Evolutionary conservation across 1,140 invertebrate genomes (phyloP), one percentile per base, ranked within the genome.

Genomic region (Kradibia gibbosae): DNA sequence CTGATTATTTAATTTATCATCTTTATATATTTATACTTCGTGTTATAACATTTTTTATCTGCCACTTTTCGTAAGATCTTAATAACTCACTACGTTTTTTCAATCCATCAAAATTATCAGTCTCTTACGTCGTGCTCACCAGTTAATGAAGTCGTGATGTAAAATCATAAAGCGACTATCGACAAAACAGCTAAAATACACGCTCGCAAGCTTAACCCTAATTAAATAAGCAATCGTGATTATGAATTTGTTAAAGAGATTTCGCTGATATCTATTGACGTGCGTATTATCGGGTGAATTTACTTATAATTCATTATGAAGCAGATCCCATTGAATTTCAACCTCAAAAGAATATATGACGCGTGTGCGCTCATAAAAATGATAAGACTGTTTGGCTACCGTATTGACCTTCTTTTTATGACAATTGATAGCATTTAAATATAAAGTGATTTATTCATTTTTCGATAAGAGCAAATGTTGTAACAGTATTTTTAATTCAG

Each of bases 391-490:
- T 31, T 17, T 34, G 4, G 57, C 78, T 65, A 31, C 57, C 13
- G 57, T 65, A 45, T 80, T 25, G 70, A 25, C 67, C 20, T 17
- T 10, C 36, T n/a, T 31, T 34, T 50, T 20, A 25, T 20, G 53
- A 80, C 42, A 50, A 80, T 74, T 1, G 39, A 74, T 50, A 80
- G 36, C 65, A 78, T 39, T 74, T 80, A 62, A 42, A 53, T 65
- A 65, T 28, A 13, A 65, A 74, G 70, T 71, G 77, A 78, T 80
- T 80, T 74, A 80, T 74, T 73, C 50, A 50, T 25, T 25, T 2
- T n/a, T 31, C 39, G 53, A 80, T 48, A 34, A 34, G 36, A 80
- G n/a, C 53, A 45, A 79, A 70, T 67, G 48, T 71, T 55, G 48
- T 13, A 57, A 34, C 28, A 22, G 25, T 60, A 42, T 60, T 76